Base-by-base conservation (phyloP, 1,140 invertebrate genomes). In the Armadillidium nasatum region DNA sequence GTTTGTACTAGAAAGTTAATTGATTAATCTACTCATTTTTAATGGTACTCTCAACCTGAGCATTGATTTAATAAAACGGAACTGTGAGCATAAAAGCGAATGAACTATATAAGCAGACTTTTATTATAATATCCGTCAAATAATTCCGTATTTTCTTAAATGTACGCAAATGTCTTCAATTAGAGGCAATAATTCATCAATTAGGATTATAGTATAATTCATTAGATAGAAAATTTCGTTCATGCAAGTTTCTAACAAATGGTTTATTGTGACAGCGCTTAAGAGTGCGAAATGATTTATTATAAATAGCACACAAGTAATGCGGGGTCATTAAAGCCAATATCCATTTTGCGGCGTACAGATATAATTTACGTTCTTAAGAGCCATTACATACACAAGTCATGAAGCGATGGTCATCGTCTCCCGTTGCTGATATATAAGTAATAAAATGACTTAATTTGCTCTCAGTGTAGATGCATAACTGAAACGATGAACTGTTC, bases 251-350 rank as follows among this genome's bases (percentile, higher is more conserved):
- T 60, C 11, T 13, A 19, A 19, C 50, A 60, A 60, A 60, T 60
- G 19, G 50, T 60, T 60, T 60, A 60, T 60, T 60, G 50, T 60
- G 50, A 60, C 50, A 60, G 50, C 2, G 7, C 11, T 60, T 19
- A 60, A 60, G 50, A 60, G 50, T 60, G 11, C 50, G 19, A 15
- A 60, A 7, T 60, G 50, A 60, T 60, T 60, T 60, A 60, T 60
- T 60, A 60, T 60, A 60, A 60, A 60, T 60, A 60, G 50, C 50
- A 60, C 19, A 60, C 11, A 60, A 60, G 50, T 60, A 60, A 60
- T 60, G 50, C 19, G 50, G 50, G 50, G 50, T 60, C 50, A 60
- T 60, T 60, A 60, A 19, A 60, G 50, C 50, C 50, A 60, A 60
- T 60, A 60, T 60, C 50, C 50, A 60, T 60, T 60, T 60, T 60